phyloP scores from a whole-genome alignment of 37 sponge, comb jelly and placozoan genomes.

The Oopsacas minuta region DNA sequence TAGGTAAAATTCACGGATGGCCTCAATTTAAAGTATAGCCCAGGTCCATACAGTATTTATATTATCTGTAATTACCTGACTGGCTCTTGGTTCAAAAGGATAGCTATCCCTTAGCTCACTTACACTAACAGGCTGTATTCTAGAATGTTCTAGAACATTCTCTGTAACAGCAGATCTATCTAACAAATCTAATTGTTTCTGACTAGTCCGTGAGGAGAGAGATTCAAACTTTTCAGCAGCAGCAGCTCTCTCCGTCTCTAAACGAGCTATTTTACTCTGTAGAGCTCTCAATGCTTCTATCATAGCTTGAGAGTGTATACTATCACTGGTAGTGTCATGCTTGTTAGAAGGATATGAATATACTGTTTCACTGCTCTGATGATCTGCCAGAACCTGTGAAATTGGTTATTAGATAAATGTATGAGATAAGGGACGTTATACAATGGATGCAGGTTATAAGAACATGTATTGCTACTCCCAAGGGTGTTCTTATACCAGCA shows the following conservation, averaged over 20 bases:
- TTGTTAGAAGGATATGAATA: neutral
- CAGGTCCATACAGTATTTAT: too few species aligned
- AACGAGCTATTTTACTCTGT: constrained; percentile 37
- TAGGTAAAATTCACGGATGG: too few species aligned
- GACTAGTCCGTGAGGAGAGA: constrained; percentile 14
- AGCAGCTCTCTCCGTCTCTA: constrained; percentile 39
- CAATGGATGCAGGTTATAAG: neutral
- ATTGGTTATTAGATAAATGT: neutral
- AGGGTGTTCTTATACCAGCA: too few species aligned
- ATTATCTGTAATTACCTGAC: too few species aligned
- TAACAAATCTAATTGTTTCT: neutral
- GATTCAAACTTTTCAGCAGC: constrained; percentile 29
- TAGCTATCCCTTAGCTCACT: neutral
- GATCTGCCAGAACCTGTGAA: neutral
- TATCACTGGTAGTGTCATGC: neutral
- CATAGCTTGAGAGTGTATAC: constrained; percentile 22
- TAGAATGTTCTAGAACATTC: neutral
- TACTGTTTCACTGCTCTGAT: neutral
- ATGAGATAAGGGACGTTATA: too few species aligned
- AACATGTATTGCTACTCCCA: too few species aligned
- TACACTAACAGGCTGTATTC: neutral
- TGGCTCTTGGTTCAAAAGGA: neutral
- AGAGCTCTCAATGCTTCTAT: constrained; percentile 45
- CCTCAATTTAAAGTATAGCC: too few species aligned
- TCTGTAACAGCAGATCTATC: neutral